Evolutionary conservation across 1,140 invertebrate genomes (phyloP).

Genomic region (Mylabris phalerata): DNA sequence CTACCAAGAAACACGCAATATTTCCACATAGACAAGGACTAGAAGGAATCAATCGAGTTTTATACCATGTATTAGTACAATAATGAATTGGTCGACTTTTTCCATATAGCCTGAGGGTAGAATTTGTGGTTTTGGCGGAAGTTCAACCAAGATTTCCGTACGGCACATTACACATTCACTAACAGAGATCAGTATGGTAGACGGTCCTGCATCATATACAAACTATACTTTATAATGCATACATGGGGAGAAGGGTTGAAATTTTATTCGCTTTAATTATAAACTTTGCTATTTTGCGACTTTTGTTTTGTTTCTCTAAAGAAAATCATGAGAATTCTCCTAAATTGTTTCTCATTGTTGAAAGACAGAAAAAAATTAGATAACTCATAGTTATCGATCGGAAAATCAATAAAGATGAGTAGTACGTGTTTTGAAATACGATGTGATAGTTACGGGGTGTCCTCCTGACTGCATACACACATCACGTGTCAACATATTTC

Average conservation of each 20-base stretch:
- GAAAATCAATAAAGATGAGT: conserved; percentile 22
- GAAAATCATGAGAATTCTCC: no score
- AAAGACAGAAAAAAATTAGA: no score
- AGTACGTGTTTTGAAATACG: conserved; percentile 19
- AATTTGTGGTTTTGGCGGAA: conserved; percentile 23
- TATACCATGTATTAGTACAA: not conserved
- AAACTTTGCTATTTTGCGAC: no score
- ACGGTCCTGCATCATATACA: no score
- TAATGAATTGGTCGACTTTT: conserved; percentile 16
- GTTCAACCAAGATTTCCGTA: conserved; percentile 25
- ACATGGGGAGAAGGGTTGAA: no score
- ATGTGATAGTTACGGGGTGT: conserved; percentile 7
- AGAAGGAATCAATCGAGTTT: no score
- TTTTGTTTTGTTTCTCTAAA: no score
- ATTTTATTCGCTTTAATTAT: no score
- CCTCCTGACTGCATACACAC: conserved; percentile 14
- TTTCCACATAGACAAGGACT: no score
- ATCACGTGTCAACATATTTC: conserved; percentile 21
- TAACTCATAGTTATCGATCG: conserved; percentile 3
- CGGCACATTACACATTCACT: conserved; percentile 28
- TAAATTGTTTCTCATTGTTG: no score
- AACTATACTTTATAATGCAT: no score
- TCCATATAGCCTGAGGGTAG: conserved; percentile 5
- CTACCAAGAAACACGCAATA: no score
- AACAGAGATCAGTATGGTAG: conserved; percentile 5